Base-by-base conservation (phyloP, 2,113 vertebrate species). In the Bufo gargarizans region DNA sequence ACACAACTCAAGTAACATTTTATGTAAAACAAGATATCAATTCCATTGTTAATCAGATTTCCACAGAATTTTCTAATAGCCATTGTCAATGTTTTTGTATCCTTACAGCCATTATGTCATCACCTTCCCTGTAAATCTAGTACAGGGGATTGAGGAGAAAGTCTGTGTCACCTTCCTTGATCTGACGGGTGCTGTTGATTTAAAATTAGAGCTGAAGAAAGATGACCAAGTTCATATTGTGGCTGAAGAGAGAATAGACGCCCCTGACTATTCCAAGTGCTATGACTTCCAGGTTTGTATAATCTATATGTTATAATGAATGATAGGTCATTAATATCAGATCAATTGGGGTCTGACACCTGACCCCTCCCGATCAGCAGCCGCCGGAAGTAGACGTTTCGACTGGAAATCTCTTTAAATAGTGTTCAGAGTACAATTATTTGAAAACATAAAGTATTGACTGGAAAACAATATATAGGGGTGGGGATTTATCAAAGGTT, bases 191-290 rank as follows among this genome's bases (percentile, higher is more conserved):
- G 13, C 6, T n/a, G 13, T 87, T 33, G 50, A 61, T 6, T 10
- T 87, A 17, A 22, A 43, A 20, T 59, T 87, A 22, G 77, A 87
- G 49, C n/a, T 87, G 14, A 17, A 80, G 14, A 80, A 43, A 50
- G 63, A 53, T 80, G 50, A 87, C 16, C 47, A 58, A 9, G 16
- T 53, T 12, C 33, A 87, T 2, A 9, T 49, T 1, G 4, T 87
- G 65, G 86, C 63, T 20, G 63, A 87, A 16, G 49, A 87, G 17
- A 80, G 45, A 4, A 81, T 87, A 20, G 20, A 14, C 0, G 33
- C 58, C 9, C 20, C 16, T 14, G 78, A 79, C 16, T 69, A 67
- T 80, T 47, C 4, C 16, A 49, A 71, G 5, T 87, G 86, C 33
- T 87, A 56, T 61, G 1, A 20, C 12, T 81, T 87, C 11, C 14